Evolutionary conservation across 2,888 invertebrate species (phyloP).

Genomic region (Trachelus iudaicus): DNA sequence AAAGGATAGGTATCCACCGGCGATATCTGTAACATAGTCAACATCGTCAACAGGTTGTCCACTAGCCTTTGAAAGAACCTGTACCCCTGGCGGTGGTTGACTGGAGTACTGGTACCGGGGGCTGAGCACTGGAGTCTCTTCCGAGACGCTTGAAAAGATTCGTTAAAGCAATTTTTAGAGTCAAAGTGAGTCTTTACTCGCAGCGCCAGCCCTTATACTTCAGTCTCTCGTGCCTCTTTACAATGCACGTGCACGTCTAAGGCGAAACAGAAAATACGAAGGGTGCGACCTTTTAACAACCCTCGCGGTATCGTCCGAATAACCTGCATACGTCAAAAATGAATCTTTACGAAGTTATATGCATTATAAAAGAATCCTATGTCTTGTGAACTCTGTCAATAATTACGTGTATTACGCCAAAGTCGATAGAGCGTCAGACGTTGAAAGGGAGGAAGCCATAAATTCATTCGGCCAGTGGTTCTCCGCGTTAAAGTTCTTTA

Average conservation of each 20-base stretch:
- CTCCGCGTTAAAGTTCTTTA: background rate
- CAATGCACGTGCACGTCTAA: background rate
- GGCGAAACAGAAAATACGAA: background rate
- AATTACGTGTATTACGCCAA: background rate
- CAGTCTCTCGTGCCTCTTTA: background rate
- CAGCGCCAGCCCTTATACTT: background rate
- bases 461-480: background rate
- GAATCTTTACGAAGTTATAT: background rate
- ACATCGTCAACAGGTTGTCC: constrained; percentile 20
- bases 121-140: background rate
- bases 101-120: background rate
- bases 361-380: background rate
- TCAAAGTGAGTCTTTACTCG: background rate
- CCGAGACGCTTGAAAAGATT: background rate
- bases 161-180: background rate
- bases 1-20: constrained; percentile 96
- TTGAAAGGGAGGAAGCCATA: background rate
- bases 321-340: background rate
- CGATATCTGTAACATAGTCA: constrained; percentile 76
- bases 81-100: background rate
- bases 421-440: background rate
- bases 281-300: background rate
- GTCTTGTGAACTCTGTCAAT: background rate
- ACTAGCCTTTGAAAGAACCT: background rate
- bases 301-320: background rate